Evolutionary conservation across 2,888 invertebrate genomes (phyloP).

Genomic region (Eupithecia exiguata): DNA sequence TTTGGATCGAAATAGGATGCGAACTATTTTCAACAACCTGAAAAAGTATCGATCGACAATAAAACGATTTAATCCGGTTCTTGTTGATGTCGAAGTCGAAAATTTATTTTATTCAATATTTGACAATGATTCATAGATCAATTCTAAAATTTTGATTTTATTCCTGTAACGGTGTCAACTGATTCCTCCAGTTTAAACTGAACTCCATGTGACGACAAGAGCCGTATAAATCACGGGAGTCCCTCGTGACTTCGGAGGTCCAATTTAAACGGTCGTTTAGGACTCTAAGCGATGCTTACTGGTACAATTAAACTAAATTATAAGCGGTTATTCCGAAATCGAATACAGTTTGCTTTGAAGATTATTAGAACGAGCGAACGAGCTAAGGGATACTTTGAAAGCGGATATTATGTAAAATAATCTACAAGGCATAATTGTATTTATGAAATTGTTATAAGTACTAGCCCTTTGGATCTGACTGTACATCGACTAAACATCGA

Average conservation of each 20-base stretch:
- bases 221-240: slow-evolving; percentile 41
- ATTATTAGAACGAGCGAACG: not conserved
- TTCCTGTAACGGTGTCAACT: not conserved
- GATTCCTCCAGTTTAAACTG: slow-evolving; percentile 44
- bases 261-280: slow-evolving; percentile 55
- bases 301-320: slow-evolving; percentile 66
- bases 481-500: no score
- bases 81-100: not conserved
- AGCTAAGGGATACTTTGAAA: not conserved
- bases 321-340: slow-evolving; percentile 54
- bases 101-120: not conserved
- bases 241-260: slow-evolving; percentile 51
- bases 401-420: not conserved
- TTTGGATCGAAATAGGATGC: no score
- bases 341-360: slow-evolving; percentile 8
- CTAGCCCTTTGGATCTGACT: not conserved
- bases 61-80: not conserved
- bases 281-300: slow-evolving; percentile 63
- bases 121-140: not conserved
- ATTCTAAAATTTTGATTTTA: not conserved
- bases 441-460: not conserved
- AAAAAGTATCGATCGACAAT: no score
- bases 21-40: no score
- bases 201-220: slow-evolving; percentile 35
- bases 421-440: not conserved